A percentile compares a stretch with the other conserved stretches of the same genome.
phyloP scores from a whole-genome alignment of 2,797 vertebrate genomes.

The Tapirus indicus region DNA sequence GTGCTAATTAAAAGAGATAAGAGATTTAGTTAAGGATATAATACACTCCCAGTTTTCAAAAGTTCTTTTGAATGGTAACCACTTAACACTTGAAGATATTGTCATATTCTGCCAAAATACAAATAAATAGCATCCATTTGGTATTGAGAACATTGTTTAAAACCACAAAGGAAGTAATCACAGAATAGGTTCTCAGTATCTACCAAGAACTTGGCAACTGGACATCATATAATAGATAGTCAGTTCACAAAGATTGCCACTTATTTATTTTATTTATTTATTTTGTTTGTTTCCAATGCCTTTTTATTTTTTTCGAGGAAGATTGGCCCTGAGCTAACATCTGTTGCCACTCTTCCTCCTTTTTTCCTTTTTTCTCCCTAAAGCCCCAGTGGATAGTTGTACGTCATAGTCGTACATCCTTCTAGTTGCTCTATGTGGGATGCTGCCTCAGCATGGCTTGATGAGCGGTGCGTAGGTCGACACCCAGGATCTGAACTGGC shows the following conservation, averaged over 20 bases:
- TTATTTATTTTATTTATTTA: too few relatives aligned
- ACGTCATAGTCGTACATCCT: too few relatives aligned
- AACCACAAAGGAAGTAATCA: neutral
- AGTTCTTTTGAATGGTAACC: neutral
- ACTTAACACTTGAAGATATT: neutral
- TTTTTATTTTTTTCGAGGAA: too few relatives aligned
- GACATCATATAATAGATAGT: neutral
- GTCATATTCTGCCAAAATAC: neutral
- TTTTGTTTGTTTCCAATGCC: too few relatives aligned
- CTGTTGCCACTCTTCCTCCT: too few relatives aligned
- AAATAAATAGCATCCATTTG: neutral
- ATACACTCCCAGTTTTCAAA: slow-evolving; percentile 8
- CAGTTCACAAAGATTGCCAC: neutral
- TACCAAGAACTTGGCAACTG: neutral
- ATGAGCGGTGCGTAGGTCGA: too few relatives aligned
- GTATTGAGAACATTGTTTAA: neutral
- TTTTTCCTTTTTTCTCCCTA: too few relatives aligned
- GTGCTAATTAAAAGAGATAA: neutral
- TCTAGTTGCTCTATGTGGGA: too few relatives aligned
- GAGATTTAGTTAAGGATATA: neutral
- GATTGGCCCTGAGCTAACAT: too few relatives aligned
- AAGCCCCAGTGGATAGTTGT: too few relatives aligned
- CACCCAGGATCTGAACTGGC: too few relatives aligned
- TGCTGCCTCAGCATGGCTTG: too few relatives aligned
- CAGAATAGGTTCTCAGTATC: neutral